Percentiles rank a stretch among this genome's conserved stretches.
Conservation (phyloP, 2,888 invertebrate genomes). For the Tortricodes alternella region DNA sequence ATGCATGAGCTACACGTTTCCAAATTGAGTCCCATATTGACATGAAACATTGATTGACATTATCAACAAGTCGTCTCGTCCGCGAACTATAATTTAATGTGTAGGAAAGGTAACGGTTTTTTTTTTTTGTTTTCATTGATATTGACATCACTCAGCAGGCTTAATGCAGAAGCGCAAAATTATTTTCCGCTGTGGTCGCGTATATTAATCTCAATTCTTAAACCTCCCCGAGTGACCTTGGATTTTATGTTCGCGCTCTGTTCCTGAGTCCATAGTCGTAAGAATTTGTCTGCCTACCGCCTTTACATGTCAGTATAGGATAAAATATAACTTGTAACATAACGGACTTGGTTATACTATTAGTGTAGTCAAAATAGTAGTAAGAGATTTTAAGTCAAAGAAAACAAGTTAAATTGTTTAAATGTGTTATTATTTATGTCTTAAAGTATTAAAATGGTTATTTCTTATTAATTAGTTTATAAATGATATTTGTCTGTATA, state of each 20-base stretch:
- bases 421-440: conserved; percentile 83
- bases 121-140: neutral
- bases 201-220: neutral
- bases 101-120: neutral
- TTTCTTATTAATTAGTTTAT: conserved; percentile 83
- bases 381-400: conserved; percentile 83
- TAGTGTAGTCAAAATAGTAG: conserved; percentile 79
- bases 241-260: conserved; percentile 55
- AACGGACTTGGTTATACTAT: conserved; percentile 81
- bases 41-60: conserved; percentile 13
- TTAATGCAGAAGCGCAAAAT: conserved; percentile 4
- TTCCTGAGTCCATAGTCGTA: conserved; percentile 76
- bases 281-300: conserved; percentile 82
- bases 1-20: conserved; percentile 28
- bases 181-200: conserved; percentile 1
- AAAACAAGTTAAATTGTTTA: conserved; percentile 83
- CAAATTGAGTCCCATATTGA: conserved; percentile 22
- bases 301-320: conserved; percentile 80
- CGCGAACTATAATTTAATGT: neutral
- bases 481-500: conserved; percentile 76
- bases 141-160: conserved; percentile 3
- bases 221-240: neutral
- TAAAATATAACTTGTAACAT: conserved; percentile 73
- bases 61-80: neutral
- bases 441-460: conserved; percentile 83